Evolutionary conservation across 1,140 invertebrate genomes (phyloP), one percentile per base, ranked within the genome.

Genomic region (Drosophila asahinai): DNA sequence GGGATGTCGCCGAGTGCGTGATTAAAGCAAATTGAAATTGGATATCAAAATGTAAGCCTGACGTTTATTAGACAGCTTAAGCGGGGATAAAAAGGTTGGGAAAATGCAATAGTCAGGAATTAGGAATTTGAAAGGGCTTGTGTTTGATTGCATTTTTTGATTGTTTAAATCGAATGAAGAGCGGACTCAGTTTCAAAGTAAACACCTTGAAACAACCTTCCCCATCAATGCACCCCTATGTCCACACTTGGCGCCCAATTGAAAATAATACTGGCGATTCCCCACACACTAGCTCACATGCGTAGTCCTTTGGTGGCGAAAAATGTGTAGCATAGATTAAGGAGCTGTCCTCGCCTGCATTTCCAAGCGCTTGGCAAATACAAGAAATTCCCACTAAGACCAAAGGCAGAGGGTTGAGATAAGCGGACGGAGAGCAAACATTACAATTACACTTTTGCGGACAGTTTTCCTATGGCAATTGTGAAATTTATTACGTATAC

Each of bases 21-120:
- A 61, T 62, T 77, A 49, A 43, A 48, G 72, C 49, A 47, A 67
- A 62, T 74, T 77, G 45, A 77, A 77, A 81, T 78, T 90, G 63
- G 47, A 80, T 81, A 70, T 83, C 86, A 72, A 78, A 66, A 79
- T 47, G 68, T 66, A 67, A 52, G 61, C 61, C 54, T 90, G 84
- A 89, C 84, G 70, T 66, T 76, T 89, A 89, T 90, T 89, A 70
- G 84, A 90, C 84, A 90, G 61, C 38, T 40, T 40, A 12, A 11
- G 2, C 30, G 17, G 51, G 22, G 22, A 30, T 15, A 47, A 25
- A 54, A 30, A 43, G 36, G 17, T 51, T 48, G 22, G 49, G 22
- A 38, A 36, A 63, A 64, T 81, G 57, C 30, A 55, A 33, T 22
- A 43, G 43, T 57, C 17, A 36, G 30, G 27, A 62, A 45, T 36